phyloP scores from a whole-genome alignment of 2,888 invertebrate species.

The Leptura quadrifasciata region DNA sequence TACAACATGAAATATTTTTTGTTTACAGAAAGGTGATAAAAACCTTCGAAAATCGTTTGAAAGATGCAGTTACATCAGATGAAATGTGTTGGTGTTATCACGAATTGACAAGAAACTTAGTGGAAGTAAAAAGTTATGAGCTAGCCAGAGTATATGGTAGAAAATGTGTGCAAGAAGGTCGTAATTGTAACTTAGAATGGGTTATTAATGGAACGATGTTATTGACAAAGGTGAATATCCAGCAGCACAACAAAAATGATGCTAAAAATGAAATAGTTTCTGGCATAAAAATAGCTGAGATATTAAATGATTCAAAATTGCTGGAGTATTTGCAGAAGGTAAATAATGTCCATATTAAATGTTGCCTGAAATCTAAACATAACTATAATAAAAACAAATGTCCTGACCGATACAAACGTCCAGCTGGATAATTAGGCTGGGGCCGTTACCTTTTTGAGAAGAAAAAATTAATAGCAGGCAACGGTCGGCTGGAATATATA shows the following conservation, averaged over 20 bases:
- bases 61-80: conserved; percentile 64
- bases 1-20: no score
- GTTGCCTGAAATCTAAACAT: no score
- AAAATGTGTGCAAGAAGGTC: conserved; percentile 70
- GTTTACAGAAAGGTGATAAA: conserved; percentile 64
- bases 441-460: no score
- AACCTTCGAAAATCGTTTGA: conserved; percentile 65
- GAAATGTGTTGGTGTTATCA: conserved; percentile 74
- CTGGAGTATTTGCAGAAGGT: conserved; percentile 67
- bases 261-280: conserved; percentile 70
- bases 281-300: conserved; percentile 66
- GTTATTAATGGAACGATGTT: conserved; percentile 72
- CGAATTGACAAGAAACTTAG: conserved; percentile 71
- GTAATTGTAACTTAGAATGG: conserved; percentile 70
- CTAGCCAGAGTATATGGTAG: conserved; percentile 71
- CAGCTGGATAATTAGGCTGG: no score
- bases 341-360: no score
- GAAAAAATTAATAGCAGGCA: no score
- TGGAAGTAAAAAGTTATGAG: conserved; percentile 72
- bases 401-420: no score
- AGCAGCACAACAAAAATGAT: conserved; percentile 74
- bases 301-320: conserved; percentile 68
- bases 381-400: no score
- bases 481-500: no score
- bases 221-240: conserved; percentile 72